Evolutionary conservation across 92 coral and sea anemone genomes (phyloP).

Genomic region (Phenganax marumi): DNA sequence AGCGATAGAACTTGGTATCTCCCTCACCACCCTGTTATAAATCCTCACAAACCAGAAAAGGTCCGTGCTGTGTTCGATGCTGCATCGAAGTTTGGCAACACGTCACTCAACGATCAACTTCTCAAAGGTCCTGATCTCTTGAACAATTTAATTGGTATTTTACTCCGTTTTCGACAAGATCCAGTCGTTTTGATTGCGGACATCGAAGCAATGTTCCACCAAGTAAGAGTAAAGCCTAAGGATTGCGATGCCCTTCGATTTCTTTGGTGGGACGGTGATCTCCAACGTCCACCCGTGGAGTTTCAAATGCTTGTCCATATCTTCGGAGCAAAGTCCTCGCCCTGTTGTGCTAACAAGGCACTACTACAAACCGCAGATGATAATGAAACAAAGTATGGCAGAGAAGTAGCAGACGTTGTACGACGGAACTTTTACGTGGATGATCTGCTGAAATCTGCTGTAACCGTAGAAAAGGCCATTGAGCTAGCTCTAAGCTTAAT

Average conservation of each 20-base stretch:
- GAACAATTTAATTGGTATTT: constrained; percentile 59
- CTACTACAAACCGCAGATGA: constrained; percentile 51
- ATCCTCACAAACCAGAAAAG: constrained; percentile 62
- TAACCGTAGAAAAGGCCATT: constrained; percentile 38
- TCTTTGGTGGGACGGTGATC: constrained; percentile 60
- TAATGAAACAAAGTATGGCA: constrained; percentile 9
- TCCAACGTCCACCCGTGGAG: constrained; percentile 28
- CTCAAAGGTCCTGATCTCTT: constrained; percentile 63
- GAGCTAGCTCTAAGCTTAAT: no score
- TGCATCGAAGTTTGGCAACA: constrained; percentile 52
- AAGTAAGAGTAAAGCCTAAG: constrained; percentile 45
- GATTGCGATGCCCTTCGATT: constrained; percentile 62
- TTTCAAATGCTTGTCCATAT: constrained; percentile 49
- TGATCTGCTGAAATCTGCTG: constrained; percentile 56
- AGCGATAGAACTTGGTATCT: constrained; percentile 27
- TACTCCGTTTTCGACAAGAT: constrained; percentile 64
- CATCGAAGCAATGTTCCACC: constrained; percentile 63
- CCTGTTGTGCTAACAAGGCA: constrained; percentile 54
- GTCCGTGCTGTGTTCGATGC: constrained; percentile 67
- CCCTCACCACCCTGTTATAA: constrained; percentile 44
- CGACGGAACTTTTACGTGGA: constrained; percentile 59
- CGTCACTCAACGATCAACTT: constrained; percentile 59
- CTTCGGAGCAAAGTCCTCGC: constrained; percentile 48
- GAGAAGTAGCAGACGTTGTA: constrained; percentile 18
- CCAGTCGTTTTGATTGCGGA: constrained; percentile 56